phyloP scores from a whole-genome alignment of 1,140 invertebrate species.

The Nylanderia fulva region DNA sequence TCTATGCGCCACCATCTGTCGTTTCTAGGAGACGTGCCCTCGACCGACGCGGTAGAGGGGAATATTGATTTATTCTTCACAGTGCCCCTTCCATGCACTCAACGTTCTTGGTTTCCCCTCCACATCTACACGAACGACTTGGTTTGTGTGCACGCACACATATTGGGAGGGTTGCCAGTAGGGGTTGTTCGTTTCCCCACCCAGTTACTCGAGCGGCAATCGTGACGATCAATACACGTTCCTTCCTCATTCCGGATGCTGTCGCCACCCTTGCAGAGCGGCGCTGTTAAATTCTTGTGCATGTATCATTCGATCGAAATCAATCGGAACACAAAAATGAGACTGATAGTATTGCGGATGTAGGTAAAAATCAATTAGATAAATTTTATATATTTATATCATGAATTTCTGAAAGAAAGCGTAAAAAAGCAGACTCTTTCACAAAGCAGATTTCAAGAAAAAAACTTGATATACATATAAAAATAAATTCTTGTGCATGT shows the following conservation, averaged over 20 bases:
- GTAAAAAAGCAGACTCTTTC: not conserved
- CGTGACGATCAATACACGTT: conserved; percentile 68
- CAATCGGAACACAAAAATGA: conserved; percentile 19
- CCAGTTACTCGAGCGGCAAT: conserved; percentile 53
- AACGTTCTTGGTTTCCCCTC: conserved; percentile 46
- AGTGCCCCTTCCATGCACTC: conserved; percentile 62
- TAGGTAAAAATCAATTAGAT: no score
- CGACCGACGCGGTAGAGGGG: conserved; percentile 67
- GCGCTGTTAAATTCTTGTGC: not conserved
- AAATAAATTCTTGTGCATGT: conserved; percentile 27
- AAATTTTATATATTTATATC: not conserved
- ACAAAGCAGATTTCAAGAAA: no score
- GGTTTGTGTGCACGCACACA: conserved; percentile 13
- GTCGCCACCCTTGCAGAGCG: conserved; percentile 33
- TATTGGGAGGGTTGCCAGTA: not conserved
- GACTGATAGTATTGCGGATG: not conserved
- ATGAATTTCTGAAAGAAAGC: not conserved
- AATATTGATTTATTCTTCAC: conserved; percentile 76
- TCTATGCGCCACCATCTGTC: conserved; percentile 68
- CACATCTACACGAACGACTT: not conserved
- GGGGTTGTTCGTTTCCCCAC: conserved; percentile 43
- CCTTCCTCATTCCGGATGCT: conserved; percentile 67
- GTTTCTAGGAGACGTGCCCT: conserved; percentile 66
- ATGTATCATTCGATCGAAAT: conserved; percentile 56
- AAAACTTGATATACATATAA: no score